phyloP scores from a whole-genome alignment of 1,140 invertebrate species.

The fruit fly (Drosophila melanogaster) region DNA sequence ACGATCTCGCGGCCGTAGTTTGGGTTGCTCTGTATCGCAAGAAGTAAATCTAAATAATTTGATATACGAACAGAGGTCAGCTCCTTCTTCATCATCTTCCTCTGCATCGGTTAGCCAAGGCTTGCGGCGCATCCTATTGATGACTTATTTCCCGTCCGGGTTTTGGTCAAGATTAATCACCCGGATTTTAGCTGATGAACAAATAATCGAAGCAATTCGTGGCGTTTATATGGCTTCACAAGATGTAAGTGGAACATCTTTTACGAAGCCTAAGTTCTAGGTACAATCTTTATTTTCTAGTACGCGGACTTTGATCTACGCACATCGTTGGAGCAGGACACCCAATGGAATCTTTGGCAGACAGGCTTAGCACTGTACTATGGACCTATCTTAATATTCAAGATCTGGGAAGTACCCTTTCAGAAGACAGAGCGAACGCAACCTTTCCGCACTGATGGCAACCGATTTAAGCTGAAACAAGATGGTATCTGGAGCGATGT shows the following conservation, averaged over 20 bases:
- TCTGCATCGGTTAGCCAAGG: constrained; percentile 28
- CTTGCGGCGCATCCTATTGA: constrained; percentile 88
- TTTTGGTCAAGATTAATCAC: constrained; percentile 99
- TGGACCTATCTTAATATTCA: constrained; percentile 91
- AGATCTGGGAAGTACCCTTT: constrained; percentile 92
- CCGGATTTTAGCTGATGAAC: constrained; percentile 95
- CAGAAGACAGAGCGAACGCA: constrained; percentile 86
- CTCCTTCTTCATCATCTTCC: constrained; percentile 13
- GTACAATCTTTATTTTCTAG: constrained; percentile 18
- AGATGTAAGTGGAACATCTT: constrained; percentile 54
- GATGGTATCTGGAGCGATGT: constrained; percentile 94
- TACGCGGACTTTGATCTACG: constrained; percentile 76
- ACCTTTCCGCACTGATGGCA: constrained; percentile 83
- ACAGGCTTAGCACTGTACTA: constrained; percentile 95
- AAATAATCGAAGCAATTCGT: constrained; percentile 92
- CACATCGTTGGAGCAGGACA: constrained; percentile 71
- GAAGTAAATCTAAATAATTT: constrained; percentile 73
- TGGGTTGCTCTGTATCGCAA: constrained; percentile 74
- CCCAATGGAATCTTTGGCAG: constrained; percentile 97
- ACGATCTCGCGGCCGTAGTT: constrained; percentile 87
- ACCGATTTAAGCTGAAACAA: constrained; percentile 90
- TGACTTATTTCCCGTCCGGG: constrained; percentile 98
- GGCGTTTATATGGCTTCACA: constrained; percentile 52
- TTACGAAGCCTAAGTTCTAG: not conserved
- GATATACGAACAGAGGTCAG: constrained; percentile 59